Evolutionary conservation across 2,888 invertebrate species (phyloP).

Genomic region (Machimus atricapillus): DNA sequence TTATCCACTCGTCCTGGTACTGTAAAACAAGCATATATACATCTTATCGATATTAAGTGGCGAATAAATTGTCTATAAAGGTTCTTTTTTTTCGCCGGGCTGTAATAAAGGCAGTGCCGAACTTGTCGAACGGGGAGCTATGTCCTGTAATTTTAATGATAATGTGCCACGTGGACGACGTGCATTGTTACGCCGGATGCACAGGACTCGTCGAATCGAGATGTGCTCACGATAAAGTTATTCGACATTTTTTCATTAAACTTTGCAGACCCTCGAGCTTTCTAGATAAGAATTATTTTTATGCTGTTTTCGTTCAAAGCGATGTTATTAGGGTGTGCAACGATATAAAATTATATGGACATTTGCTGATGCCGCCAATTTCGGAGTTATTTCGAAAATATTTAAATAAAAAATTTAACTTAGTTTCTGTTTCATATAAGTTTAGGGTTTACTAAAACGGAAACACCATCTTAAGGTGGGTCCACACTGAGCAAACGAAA

Average conservation of each 20-base stretch:
- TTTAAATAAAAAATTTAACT: too few species aligned
- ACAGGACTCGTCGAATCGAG: neutral
- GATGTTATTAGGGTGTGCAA: neutral
- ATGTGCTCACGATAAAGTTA: conserved; percentile 18
- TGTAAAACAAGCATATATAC: conserved; percentile 50
- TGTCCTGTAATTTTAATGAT: conserved; percentile 44
- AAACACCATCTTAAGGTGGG: neutral
- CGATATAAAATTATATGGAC: neutral
- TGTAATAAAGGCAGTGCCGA: neutral
- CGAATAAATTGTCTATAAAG: conserved; percentile 60
- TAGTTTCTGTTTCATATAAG: too few species aligned
- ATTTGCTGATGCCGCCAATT: neutral
- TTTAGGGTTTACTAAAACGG: neutral
- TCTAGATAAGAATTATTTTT: neutral
- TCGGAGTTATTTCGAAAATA: neutral
- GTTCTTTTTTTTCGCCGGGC: conserved; percentile 35
- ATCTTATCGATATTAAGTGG: conserved; percentile 55
- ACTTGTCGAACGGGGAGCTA: conserved; percentile 36
- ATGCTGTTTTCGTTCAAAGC: neutral
- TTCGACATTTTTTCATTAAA: conserved; percentile 18
- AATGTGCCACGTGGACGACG: conserved; percentile 15
- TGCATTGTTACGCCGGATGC: neutral
- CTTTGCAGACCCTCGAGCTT: neutral
- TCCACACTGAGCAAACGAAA: too few species aligned
- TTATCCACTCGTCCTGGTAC: neutral